These are phyloP conservation scores for Zaprionus tsacasi DNA, from an alignment of 1,140 invertebrate species.

Conservation along the genomic window DNA sequence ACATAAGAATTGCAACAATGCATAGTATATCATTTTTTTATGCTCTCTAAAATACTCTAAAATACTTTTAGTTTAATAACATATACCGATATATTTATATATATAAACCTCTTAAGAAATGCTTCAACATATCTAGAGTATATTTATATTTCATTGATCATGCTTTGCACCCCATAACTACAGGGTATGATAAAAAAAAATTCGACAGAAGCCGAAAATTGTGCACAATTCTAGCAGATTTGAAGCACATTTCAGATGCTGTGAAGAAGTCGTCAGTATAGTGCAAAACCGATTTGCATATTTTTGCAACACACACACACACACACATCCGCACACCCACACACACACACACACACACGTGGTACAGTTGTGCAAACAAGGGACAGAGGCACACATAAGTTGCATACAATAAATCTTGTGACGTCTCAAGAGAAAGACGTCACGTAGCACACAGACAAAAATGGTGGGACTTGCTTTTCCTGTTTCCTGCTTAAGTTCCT, in stretches of 20 bases:
- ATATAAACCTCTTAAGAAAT: no score
- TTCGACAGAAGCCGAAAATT: constrained; percentile 74
- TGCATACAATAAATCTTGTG: constrained; percentile 83
- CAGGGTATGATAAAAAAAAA: constrained; percentile 7
- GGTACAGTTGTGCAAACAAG: constrained; percentile 51
- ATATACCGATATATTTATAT: no score
- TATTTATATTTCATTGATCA: neutral
- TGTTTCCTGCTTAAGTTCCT: constrained; percentile 78
- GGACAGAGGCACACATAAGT: constrained; percentile 67
- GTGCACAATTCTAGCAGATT: constrained; percentile 77
- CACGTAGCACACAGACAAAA: constrained; percentile 67
- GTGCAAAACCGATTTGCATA: constrained; percentile 74
- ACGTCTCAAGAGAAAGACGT: constrained; percentile 81
- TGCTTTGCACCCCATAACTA: neutral
- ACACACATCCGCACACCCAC: constrained; percentile 2
- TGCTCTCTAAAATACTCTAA: no score
- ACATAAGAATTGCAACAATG: no score
- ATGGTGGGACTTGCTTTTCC: constrained; percentile 74
- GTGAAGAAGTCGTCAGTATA: constrained; percentile 68
- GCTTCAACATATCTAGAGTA: neutral
- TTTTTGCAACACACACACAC: constrained; percentile 39
- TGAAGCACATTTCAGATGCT: constrained; percentile 77
- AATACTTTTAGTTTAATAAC: neutral
- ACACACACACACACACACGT: constrained; percentile 5
- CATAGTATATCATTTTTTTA: no score